Evolutionary conservation across 2,888 invertebrate species (phyloP), one percentile per base, ranked within the genome.

Genomic region (Chrysolina haemoptera): DNA sequence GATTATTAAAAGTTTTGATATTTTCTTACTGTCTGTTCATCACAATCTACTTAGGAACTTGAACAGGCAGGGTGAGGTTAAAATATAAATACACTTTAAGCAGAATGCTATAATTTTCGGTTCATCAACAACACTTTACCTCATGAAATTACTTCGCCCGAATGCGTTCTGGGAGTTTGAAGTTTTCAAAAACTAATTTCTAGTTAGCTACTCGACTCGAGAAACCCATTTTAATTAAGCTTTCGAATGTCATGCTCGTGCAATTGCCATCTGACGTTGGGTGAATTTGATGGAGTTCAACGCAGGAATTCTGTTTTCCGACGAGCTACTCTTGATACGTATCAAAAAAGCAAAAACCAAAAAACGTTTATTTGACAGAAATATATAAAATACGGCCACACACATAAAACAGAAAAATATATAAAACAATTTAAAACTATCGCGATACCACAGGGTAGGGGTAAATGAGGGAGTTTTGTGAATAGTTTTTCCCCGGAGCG

Each of bases 1-100:
- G 80, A 80, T 79, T 76, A 80, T 80, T 80, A 79, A 80, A 80
- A 80, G 71, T 80, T 79, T 76, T 74, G 76, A 78, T 77, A 78
- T 80, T 80, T 77, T 78, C 75, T 72, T 68, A 55, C 71, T 72
- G 77, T 74, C 74, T 75, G 76, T 74, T 78, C 70, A 71, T 72
- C 70, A 68, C 70, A 62, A 65, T 35, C 55, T 50, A 73, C 74
- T 73, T 70, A 69, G 72, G 67, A 77, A 53, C 70, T 75, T 48
- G 27, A 18, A 43, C 41, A 43, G 14, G n/a, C 46, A 68, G 18
- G 20, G 22, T 53, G 20, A 53, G 53, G 53, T 53, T 18, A 14
- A 53, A 53, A 53, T 18, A 53, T 53, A 20, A 53, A 53, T 22
- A 53, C 53, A 53, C 53, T 22, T 62, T 43, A 59, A 65, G 50